Percentiles rank a stretch among this genome's conserved stretches.
phyloP scores from a whole-genome alignment of 1,140 invertebrate genomes.

The Hesperophylax magnus region DNA sequence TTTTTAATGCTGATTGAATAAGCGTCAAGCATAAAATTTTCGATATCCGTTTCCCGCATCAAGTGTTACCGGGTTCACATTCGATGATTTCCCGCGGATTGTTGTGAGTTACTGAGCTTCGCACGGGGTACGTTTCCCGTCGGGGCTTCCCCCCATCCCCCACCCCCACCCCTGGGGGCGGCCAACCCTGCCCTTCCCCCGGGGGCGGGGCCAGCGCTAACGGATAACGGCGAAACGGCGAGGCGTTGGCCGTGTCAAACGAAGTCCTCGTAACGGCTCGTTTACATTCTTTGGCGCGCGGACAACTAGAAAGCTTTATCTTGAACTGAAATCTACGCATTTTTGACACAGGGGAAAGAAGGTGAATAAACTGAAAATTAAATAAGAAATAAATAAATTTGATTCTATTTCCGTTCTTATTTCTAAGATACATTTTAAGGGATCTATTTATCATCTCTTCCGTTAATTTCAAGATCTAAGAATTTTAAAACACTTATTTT shows the following conservation, averaged over 20 bases:
- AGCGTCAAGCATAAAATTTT: not conserved
- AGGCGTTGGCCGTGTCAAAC: conserved; percentile 25
- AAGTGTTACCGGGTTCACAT: not conserved
- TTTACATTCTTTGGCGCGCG: conserved; percentile 17
- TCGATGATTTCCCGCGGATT: conserved; percentile 33
- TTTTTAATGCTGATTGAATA: too few species aligned
- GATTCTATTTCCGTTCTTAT: too few species aligned
- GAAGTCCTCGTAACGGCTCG: conserved; percentile 12
- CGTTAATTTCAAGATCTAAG: too few species aligned
- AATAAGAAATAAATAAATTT: too few species aligned
- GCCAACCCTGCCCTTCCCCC: too few species aligned
- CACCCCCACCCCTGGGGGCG: not conserved
- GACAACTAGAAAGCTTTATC: conserved; percentile 7
- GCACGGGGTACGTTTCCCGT: not conserved
- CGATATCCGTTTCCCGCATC: conserved; percentile 8
- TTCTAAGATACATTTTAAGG: too few species aligned
- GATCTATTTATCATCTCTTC: too few species aligned
- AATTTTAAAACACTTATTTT: too few species aligned
- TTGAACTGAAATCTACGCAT: too few species aligned
- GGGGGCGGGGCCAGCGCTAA: not conserved
- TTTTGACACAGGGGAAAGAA: too few species aligned
- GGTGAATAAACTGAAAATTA: too few species aligned
- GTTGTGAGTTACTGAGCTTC: conserved; percentile 34
- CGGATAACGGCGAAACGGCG: conserved; percentile 1
- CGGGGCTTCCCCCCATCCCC: not conserved